phyloP scores from a whole-genome alignment of 2,888 invertebrate species.

The Cosmopolites sordidus region DNA sequence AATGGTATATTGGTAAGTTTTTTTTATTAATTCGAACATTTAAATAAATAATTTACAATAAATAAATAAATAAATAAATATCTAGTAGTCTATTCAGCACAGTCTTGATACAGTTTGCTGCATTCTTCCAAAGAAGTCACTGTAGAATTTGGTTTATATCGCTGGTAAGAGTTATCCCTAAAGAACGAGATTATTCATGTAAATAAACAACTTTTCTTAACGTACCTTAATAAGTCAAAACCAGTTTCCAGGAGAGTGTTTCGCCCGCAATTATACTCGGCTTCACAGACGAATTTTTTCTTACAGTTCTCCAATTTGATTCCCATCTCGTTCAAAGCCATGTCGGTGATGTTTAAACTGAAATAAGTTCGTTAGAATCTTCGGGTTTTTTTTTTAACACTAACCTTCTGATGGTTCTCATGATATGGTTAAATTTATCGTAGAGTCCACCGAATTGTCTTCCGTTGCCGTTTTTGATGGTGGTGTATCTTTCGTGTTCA shows the following conservation, averaged over 20 bases:
- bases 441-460: not conserved
- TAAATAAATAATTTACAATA: slow-evolving; percentile 1
- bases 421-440: not conserved
- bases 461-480: not conserved
- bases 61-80: slow-evolving; percentile 6
- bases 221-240: slow-evolving; percentile 35
- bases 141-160: slow-evolving; percentile 12
- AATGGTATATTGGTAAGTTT: slow-evolving; percentile 64
- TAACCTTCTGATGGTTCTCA: not conserved
- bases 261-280: slow-evolving; percentile 48
- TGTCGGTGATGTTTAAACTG: slow-evolving; percentile 41
- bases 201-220: not conserved
- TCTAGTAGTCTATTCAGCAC: not conserved
- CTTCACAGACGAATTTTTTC: slow-evolving; percentile 52
- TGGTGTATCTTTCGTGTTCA: slow-evolving; percentile 9
- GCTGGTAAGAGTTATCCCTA: slow-evolving; percentile 20
- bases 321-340: slow-evolving; percentile 41
- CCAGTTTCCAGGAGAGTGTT: slow-evolving; percentile 37
- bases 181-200: not conserved
- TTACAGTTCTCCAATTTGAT: slow-evolving; percentile 46
- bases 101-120: slow-evolving; percentile 12
- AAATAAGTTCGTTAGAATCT: slow-evolving; percentile 27
- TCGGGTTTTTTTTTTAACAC: not conserved
- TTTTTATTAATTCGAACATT: not conserved
- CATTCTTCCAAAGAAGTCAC: slow-evolving; percentile 18